Conservation (phyloP, 2,113 vertebrate species). For the Xenopus tropicalis region UCB_Xtro_10.0 CM004446.2:137558001-137558500, state of each 20-base stretch:
- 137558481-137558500: neutral
- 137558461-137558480: neutral
- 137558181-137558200: too few relatives aligned
- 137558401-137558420: constrained; percentile 22
- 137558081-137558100: too few relatives aligned
- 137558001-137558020: too few relatives aligned
- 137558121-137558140: too few relatives aligned
- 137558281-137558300: constrained; percentile 9
- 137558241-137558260: neutral
- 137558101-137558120: too few relatives aligned
- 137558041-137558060: too few relatives aligned
- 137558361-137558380: neutral
- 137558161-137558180: too few relatives aligned
- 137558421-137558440: neutral
- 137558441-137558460: neutral
- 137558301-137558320: neutral
- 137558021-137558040: too few relatives aligned
- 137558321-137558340: neutral
- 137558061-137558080: too few relatives aligned
- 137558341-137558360: neutral
- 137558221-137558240: neutral
- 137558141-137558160: too few relatives aligned
- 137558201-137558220: neutral
- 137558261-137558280: neutral
- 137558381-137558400: constrained; percentile 11